These are phyloP conservation scores for Pteropus alecto DNA, from an alignment of 2,113 vertebrate species.

Conservation along the genomic window DNA sequence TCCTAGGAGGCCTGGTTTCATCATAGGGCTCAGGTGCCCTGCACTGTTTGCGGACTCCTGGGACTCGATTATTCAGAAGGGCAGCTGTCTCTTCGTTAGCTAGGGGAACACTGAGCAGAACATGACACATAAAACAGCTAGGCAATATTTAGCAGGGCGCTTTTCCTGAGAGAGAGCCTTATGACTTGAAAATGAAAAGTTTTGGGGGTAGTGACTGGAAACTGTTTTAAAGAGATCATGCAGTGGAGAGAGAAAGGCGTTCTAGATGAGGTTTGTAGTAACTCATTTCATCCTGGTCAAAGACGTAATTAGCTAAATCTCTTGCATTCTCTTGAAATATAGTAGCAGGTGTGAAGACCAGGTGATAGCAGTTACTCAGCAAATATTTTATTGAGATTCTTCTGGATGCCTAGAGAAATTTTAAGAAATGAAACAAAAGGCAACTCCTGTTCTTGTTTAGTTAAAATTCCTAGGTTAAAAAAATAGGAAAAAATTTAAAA, in stretches of 20 bases:
- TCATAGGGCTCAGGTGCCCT: background rate
- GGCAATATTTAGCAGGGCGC: background rate
- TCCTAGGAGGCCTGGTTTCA: background rate
- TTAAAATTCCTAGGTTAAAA: background rate
- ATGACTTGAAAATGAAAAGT: background rate
- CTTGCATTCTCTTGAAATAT: background rate
- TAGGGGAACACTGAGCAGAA: background rate
- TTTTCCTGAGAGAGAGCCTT: background rate
- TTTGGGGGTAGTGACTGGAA: background rate
- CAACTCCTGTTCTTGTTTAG: background rate
- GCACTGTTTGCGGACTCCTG: background rate
- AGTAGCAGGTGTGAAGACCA: background rate
- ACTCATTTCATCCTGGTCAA: background rate
- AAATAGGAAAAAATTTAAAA: background rate
- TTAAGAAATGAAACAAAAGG: background rate
- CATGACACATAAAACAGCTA: background rate
- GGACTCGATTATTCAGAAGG: background rate
- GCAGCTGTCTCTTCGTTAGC: background rate
- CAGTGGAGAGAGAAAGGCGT: background rate
- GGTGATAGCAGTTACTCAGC: background rate
- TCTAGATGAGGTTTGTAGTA: background rate
- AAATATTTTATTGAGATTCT: background rate
- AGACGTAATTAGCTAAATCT: background rate
- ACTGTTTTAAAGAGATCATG: background rate
- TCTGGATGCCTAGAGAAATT: background rate